Percentiles rank a stretch among this genome's conserved stretches.
These are phyloP conservation scores for Leptopilina clavipes DNA, from an alignment of 1,140 invertebrate genomes.

Conservation along the genomic window DNA sequence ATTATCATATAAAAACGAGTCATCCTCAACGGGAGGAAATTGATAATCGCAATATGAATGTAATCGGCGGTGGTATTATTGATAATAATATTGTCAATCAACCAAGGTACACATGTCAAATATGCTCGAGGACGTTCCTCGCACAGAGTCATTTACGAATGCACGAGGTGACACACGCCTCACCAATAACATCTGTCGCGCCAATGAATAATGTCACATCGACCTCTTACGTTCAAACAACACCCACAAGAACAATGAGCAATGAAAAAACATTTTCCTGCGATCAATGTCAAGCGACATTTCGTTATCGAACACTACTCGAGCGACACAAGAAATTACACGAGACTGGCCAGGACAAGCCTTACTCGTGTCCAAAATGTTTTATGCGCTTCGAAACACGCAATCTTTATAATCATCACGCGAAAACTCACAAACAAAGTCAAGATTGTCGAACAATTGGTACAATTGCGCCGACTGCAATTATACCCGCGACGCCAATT, in stretches of 20 bases:
- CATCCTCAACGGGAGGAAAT: conserved; percentile 59
- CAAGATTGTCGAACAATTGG: conserved; percentile 1
- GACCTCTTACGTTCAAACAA: conserved; percentile 36
- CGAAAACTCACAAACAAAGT: conserved; percentile 69
- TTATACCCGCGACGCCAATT: not conserved
- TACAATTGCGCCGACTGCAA: conserved; percentile 38
- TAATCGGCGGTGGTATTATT: no score
- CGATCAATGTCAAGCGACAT: conserved; percentile 70
- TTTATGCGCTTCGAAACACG: conserved; percentile 72
- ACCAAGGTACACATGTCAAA: conserved; percentile 63
- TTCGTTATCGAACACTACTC: conserved; percentile 70
- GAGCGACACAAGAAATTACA: conserved; percentile 71
- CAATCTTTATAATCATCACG: conserved; percentile 72
- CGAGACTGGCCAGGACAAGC: conserved; percentile 66
- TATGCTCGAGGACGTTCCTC: conserved; percentile 65
- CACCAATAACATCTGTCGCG: conserved; percentile 37
- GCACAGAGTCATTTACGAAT: conserved; percentile 65
- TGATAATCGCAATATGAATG: conserved; percentile 38
- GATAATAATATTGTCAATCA: conserved; percentile 47
- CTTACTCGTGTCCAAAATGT: conserved; percentile 70
- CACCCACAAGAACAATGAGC: conserved; percentile 27
- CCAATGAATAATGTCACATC: not conserved
- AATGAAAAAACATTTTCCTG: conserved; percentile 69
- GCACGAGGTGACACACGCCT: conserved; percentile 65
- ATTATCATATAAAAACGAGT: conserved; percentile 69